Percentiles rank a stretch among this genome's conserved stretches.
phyloP scores from a whole-genome alignment of 2,888 invertebrate species.

The Onthophagus sagittarius region DNA sequence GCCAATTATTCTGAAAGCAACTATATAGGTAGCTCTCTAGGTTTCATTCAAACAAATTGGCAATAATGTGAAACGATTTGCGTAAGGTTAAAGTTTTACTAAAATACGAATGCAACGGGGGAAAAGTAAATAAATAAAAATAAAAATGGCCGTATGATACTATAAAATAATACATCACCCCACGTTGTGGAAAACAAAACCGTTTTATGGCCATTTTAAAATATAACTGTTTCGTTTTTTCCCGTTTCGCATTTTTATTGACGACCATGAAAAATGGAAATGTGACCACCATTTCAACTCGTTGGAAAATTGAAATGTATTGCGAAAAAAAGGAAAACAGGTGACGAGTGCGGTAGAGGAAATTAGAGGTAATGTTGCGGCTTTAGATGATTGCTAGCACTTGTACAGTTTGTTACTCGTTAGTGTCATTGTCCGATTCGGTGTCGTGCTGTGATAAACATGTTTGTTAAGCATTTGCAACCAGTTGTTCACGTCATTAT shows the following conservation, averaged over 20 bases:
- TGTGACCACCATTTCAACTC: not conserved
- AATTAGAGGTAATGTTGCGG: slow-evolving; percentile 5
- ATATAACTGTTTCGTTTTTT: not conserved
- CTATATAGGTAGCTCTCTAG: too few relatives aligned
- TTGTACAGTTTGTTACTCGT: slow-evolving; percentile 5
- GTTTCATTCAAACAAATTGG: too few relatives aligned
- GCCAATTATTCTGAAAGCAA: too few relatives aligned
- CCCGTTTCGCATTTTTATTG: not conserved
- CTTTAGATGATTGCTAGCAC: not conserved
- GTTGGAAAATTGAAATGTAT: not conserved
- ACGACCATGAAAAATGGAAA: not conserved
- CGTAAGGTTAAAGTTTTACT: not conserved
- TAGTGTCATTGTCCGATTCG: slow-evolving; percentile 1
- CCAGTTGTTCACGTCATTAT: not conserved
- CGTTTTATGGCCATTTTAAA: not conserved
- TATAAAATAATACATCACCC: not conserved
- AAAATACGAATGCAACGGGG: not conserved
- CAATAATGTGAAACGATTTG: too few relatives aligned
- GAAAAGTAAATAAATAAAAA: not conserved
- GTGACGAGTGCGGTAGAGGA: not conserved
- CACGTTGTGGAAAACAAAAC: not conserved
- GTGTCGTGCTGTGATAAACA: not conserved
- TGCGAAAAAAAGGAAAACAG: not conserved
- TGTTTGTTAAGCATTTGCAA: slow-evolving; percentile 7
- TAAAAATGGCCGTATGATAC: not conserved